These are phyloP conservation scores for Odocoileus virginianus DNA, from an alignment of 2,113 vertebrate species.

Conservation along the genomic window DNA sequence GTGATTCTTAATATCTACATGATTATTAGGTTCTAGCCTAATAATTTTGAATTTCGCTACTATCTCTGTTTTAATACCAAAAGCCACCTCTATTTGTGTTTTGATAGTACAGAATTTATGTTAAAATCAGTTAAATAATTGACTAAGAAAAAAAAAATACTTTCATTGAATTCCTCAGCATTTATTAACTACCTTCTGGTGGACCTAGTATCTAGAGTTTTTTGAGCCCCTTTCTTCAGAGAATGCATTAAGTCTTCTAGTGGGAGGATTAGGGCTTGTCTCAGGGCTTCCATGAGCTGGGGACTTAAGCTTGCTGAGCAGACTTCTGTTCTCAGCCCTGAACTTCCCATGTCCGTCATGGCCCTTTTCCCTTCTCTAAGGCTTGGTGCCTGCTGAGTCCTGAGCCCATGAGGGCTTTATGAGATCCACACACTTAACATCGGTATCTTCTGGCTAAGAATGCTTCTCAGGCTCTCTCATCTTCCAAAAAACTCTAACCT, in stretches of 20 bases:
- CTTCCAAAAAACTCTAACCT: background rate
- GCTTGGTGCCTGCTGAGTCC: background rate
- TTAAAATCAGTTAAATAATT: slow-evolving; percentile 26
- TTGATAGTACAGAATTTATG: slow-evolving; percentile 23
- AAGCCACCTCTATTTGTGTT: slow-evolving; percentile 21
- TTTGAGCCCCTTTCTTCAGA: slow-evolving; percentile 6
- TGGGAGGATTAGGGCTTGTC: background rate
- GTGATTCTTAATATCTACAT: background rate
- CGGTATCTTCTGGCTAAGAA: background rate
- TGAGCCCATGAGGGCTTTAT: background rate
- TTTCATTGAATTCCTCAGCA: background rate
- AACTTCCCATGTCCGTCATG: background rate
- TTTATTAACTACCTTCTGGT: slow-evolving; percentile 14
- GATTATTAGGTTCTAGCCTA: background rate
- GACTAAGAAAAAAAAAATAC: background rate
- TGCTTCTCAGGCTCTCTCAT: background rate
- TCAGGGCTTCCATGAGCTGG: background rate
- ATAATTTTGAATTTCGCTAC: background rate
- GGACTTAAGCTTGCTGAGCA: background rate
- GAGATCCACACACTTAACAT: background rate
- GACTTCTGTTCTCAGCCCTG: background rate
- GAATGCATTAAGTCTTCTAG: background rate
- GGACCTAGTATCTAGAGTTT: background rate
- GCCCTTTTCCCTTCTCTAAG: background rate
- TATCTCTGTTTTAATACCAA: slow-evolving; percentile 21